Conservation (phyloP, 2,888 invertebrate species). For the Coleophora deauratella region DNA sequence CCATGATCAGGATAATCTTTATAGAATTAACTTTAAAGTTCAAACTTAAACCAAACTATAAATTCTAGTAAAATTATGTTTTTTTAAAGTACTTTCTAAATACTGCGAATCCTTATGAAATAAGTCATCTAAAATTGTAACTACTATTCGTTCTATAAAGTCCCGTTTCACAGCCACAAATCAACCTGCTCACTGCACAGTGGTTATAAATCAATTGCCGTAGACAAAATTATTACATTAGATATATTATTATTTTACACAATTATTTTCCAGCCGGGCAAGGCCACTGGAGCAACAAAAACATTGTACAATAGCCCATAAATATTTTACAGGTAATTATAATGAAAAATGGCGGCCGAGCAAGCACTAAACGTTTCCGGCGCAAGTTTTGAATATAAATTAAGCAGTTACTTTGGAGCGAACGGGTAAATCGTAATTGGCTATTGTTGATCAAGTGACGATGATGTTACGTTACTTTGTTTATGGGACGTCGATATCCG, state of each 20-base stretch:
- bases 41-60: no score
- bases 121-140: no score
- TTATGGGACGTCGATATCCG: slow-evolving; percentile 17
- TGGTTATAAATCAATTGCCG: slow-evolving; percentile 22
- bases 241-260: slow-evolving; percentile 33
- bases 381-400: slow-evolving; percentile 40
- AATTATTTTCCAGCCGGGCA: slow-evolving; percentile 35
- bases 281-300: slow-evolving; percentile 34
- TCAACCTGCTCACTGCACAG: slow-evolving; percentile 21
- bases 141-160: no score
- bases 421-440: slow-evolving; percentile 39
- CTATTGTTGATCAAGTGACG: slow-evolving; percentile 22
- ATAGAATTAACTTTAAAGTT: no score
- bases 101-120: no score
- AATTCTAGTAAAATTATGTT: no score
- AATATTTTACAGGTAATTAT: slow-evolving; percentile 66
- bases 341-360: slow-evolving; percentile 48
- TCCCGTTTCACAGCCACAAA: slow-evolving; percentile 13
- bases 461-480: not conserved
- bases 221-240: slow-evolving; percentile 47
- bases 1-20: no score
- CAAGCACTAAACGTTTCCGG: slow-evolving; percentile 53
- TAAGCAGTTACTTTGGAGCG: slow-evolving; percentile 33
- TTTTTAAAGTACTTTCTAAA: no score
- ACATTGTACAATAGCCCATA: slow-evolving; percentile 54